phyloP scores from a whole-genome alignment of 2,888 invertebrate genomes.

The Drosophila barbarae region DNA sequence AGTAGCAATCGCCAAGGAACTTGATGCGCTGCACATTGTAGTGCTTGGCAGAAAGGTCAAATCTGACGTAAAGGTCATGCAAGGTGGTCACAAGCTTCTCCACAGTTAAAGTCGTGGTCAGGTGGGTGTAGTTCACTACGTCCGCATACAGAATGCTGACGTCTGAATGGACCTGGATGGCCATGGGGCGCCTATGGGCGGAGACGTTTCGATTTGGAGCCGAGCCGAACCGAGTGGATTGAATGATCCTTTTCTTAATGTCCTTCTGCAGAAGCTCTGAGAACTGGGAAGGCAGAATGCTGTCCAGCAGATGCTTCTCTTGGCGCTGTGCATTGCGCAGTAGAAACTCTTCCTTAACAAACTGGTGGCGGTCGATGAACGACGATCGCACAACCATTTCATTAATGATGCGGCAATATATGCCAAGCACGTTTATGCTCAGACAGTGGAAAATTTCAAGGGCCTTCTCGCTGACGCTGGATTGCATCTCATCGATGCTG shows the following conservation, averaged over 20 bases:
- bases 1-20: constrained; percentile 96
- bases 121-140: constrained; percentile 92
- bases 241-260: constrained; percentile 81
- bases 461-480: not conserved
- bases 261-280: constrained; percentile 83
- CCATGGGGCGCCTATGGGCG: constrained; percentile 72
- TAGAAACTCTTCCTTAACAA: constrained; percentile 42
- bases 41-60: constrained; percentile 92
- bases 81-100: constrained; percentile 90
- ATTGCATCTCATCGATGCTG: not conserved
- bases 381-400: constrained; percentile 56
- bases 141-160: constrained; percentile 95
- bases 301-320: constrained; percentile 83
- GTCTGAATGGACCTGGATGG: constrained; percentile 90
- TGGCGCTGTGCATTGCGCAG: constrained; percentile 39
- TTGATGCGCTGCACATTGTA: constrained; percentile 91
- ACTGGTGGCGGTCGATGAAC: constrained; percentile 57
- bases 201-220: fast-evolving
- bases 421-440: constrained; percentile 48
- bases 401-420: constrained; percentile 42
- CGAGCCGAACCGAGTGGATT: fast-evolving
- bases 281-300: constrained; percentile 92
- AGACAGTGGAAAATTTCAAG: not conserved
- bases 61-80: constrained; percentile 93
- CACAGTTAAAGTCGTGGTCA: constrained; percentile 89